Percentiles rank a stretch among this genome's conserved stretches.
These are phyloP conservation scores for Myathropa florea DNA, from an alignment of 2,888 invertebrate species.

Conservation along the genomic window DNA sequence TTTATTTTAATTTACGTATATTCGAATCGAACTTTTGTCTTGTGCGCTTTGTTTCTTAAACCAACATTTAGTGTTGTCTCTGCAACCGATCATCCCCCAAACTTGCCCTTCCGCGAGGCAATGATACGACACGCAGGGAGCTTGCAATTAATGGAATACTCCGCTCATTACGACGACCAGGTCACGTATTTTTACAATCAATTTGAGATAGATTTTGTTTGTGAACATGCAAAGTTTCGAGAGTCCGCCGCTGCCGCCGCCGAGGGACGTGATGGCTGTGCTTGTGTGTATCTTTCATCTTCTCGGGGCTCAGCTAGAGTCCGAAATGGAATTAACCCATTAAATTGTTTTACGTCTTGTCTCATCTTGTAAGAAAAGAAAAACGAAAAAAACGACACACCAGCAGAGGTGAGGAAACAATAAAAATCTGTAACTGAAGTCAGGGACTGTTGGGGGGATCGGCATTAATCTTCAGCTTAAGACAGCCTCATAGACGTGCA, in stretches of 20 bases:
- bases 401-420: not conserved
- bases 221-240: conserved; percentile 8
- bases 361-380: not conserved
- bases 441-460: not conserved
- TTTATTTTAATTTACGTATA: conserved; percentile 29
- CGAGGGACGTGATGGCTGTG: not conserved
- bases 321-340: not conserved
- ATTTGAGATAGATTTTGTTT: conserved; percentile 45
- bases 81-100: not conserved
- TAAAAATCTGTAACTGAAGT: not conserved
- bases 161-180: conserved; percentile 38
- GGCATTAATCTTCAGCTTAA: conserved; percentile 29
- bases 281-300: not conserved
- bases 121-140: conserved; percentile 11
- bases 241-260: not conserved
- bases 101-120: not conserved
- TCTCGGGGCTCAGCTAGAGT: not conserved
- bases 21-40: not conserved
- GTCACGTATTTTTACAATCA: conserved; percentile 46
- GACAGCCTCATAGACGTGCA: conserved; percentile 15
- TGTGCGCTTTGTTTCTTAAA: conserved; percentile 39
- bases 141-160: conserved; percentile 41
- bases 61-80: conserved; percentile 27
- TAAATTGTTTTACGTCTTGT: not conserved
- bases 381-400: not conserved